Evolutionary conservation across 2,888 invertebrate species (phyloP).

Genomic region (Glaucopsyche alexis): DNA sequence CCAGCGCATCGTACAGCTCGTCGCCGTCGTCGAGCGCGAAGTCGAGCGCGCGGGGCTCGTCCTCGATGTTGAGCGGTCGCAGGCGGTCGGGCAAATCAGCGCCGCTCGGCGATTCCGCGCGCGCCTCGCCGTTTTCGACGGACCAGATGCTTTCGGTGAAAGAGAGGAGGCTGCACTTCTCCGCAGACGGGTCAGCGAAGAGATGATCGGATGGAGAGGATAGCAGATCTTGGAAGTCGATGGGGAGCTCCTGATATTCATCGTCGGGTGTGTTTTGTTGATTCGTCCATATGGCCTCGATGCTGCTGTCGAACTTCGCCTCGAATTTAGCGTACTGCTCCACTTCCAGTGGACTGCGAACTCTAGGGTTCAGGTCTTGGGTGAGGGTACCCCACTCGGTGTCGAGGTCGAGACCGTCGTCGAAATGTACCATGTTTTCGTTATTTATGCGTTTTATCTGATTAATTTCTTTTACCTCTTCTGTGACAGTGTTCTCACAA

Average conservation of each 20-base stretch:
- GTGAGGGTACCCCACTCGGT: constrained; percentile 63
- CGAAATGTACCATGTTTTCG: constrained; percentile 63
- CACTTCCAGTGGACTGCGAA: constrained; percentile 65
- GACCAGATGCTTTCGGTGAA: constrained; percentile 64
- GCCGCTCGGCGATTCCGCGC: constrained; percentile 46
- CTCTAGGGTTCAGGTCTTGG: constrained; percentile 56
- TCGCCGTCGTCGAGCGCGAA: constrained; percentile 63
- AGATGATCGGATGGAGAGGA: constrained; percentile 79
- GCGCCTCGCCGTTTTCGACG: constrained; percentile 47
- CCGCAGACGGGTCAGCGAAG: constrained; percentile 64
- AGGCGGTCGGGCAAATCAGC: constrained; percentile 52
- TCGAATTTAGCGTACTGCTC: constrained; percentile 81
- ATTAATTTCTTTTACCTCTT: constrained; percentile 57
- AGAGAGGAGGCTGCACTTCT: constrained; percentile 56
- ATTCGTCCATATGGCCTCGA: constrained; percentile 84
- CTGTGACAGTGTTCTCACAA: constrained; percentile 71
- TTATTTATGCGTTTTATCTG: constrained; percentile 51
- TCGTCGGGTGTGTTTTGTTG: constrained; percentile 75
- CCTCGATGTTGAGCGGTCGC: constrained; percentile 54
- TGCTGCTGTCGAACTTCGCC: constrained; percentile 84
- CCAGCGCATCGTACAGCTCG: constrained; percentile 64
- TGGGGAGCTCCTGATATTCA: constrained; percentile 81
- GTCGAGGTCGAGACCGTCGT: constrained; percentile 58
- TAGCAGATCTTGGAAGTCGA: constrained; percentile 80
- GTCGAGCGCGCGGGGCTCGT: constrained; percentile 50